Evolutionary conservation across 2,113 vertebrate genomes (phyloP).

Genomic region (Ceyx margarethae): DNA sequence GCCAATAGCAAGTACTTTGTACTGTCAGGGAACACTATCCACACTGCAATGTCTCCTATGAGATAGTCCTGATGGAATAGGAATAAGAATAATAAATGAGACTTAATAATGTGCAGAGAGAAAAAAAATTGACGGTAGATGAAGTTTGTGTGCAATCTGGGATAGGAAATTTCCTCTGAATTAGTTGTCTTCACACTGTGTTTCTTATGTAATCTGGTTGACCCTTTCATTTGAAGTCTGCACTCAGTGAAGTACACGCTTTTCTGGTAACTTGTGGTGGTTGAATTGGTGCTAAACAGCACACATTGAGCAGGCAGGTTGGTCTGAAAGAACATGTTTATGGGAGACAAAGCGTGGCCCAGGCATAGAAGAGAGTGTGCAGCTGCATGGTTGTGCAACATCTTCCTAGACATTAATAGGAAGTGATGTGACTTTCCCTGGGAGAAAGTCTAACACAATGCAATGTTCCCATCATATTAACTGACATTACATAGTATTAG

Average conservation of each 20-base stretch:
- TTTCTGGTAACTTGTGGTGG: background rate
- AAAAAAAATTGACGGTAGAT: background rate
- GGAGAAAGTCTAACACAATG: slow-evolving; percentile 9
- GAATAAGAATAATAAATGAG: background rate
- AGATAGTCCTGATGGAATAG: background rate
- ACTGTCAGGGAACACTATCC: background rate
- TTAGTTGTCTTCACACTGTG: background rate
- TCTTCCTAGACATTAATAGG: background rate
- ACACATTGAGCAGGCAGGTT: background rate
- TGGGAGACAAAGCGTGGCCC: background rate
- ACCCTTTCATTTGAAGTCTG: background rate
- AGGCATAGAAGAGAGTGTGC: background rate
- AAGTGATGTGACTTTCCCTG: slow-evolving; percentile 16
- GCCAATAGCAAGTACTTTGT: background rate
- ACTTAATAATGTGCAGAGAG: background rate
- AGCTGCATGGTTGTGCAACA: background rate
- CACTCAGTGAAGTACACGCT: background rate
- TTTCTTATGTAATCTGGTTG: background rate
- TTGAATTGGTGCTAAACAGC: slow-evolving; percentile 30
- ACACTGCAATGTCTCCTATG: background rate
- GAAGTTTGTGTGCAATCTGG: background rate
- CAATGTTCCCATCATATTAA: background rate
- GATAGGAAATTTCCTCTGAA: background rate
- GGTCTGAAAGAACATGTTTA: background rate
- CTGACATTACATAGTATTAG: background rate